A percentile compares a stretch with the other conserved stretches of the same genome.
Conservation (phyloP, 2,797 vertebrate species). For the Buphagus erythrorhynchus region DNA sequence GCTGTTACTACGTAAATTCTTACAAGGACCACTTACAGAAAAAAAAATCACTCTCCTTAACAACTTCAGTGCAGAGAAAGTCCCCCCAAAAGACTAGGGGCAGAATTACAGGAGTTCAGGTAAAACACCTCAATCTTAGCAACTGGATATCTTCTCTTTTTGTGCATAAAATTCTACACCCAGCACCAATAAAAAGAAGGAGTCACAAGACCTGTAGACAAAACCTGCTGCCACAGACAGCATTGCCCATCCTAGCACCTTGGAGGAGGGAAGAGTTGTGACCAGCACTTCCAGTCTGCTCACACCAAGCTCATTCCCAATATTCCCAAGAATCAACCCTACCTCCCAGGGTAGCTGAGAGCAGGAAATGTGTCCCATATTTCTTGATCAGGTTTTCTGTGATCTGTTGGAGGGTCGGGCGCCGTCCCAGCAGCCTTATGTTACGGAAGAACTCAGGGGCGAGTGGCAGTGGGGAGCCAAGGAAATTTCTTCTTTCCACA, state of each 20-base stretch:
- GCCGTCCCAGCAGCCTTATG: constrained; percentile 90
- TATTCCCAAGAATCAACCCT: not conserved
- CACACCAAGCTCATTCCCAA: not conserved
- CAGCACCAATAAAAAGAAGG: not conserved
- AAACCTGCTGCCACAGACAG: accelerated
- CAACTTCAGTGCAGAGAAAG: not conserved
- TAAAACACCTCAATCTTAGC: not conserved
- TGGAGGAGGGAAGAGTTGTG: not conserved
- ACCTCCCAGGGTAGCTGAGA: constrained; percentile 97
- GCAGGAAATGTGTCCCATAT: constrained; percentile 96
- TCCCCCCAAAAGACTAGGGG: not conserved
- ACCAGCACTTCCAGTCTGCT: not conserved
- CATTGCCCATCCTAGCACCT: accelerated
- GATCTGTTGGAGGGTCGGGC: constrained; percentile 91
- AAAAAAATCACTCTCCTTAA: not conserved
- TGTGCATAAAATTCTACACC: not conserved
- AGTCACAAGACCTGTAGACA: accelerated
- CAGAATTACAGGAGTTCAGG: not conserved
- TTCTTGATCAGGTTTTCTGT: constrained; percentile 97
- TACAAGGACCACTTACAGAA: not conserved
- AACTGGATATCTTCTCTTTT: accelerated
- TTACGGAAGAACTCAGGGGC: constrained; percentile 95
- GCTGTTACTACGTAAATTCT: not conserved
- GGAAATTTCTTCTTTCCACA: constrained; percentile 92
- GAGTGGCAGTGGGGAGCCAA: constrained; percentile 91